Evolutionary conservation across 2,113 vertebrate species (phyloP).

Genomic region (Anolis carolinensis): DNA sequence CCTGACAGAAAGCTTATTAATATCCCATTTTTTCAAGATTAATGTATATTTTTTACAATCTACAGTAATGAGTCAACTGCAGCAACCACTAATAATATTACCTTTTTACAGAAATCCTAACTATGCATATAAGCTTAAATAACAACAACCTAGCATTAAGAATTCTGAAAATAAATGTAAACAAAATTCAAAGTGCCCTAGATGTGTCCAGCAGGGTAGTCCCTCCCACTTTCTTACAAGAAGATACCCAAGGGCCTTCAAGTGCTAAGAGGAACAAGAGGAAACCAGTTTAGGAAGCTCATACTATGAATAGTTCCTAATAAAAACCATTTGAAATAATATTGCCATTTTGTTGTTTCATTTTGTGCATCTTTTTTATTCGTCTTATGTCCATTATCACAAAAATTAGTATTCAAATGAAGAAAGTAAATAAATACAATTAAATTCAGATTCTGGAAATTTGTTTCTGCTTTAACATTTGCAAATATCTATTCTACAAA

Average conservation of each 20-base stretch:
- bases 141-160: background rate
- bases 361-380: too few relatives aligned
- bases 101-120: background rate
- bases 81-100: background rate
- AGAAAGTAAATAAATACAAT: too few relatives aligned
- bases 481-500: too few relatives aligned
- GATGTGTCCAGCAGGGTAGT: background rate
- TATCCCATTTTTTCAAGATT: background rate
- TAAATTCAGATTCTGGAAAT: too few relatives aligned
- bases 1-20: slow-evolving; percentile 1
- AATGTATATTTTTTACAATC: background rate
- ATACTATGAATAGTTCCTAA: background rate
- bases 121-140: background rate
- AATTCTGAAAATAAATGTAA: background rate
- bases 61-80: background rate
- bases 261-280: background rate
- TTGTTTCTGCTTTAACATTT: too few relatives aligned
- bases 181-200: background rate
- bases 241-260: background rate
- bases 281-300: background rate
- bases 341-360: background rate
- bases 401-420: too few relatives aligned
- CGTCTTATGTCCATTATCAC: too few relatives aligned
- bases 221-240: background rate
- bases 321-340: background rate